Conservation (phyloP, 2,113 vertebrate genomes). For the Nycticorax nycticorax region DNA sequence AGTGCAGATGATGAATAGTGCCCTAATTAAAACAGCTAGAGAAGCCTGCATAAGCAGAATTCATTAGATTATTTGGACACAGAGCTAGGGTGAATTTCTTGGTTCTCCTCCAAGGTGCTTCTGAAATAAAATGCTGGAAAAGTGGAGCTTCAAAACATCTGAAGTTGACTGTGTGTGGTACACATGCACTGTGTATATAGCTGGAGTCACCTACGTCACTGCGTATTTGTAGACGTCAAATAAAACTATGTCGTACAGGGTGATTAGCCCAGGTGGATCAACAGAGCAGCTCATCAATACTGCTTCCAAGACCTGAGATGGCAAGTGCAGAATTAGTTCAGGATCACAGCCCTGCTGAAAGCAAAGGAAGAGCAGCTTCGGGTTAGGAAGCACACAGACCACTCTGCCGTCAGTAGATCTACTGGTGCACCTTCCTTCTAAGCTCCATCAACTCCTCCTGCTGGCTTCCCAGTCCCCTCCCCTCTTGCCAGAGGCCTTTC, state of each 20-base stretch:
- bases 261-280: neutral
- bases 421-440: neutral
- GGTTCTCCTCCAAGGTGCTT: neutral
- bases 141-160: neutral
- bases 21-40: neutral
- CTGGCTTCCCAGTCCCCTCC: neutral
- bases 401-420: neutral
- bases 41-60: neutral
- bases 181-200: neutral
- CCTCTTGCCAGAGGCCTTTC: neutral
- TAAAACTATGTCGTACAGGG: neutral
- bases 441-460: neutral
- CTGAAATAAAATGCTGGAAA: neutral
- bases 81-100: neutral
- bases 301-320: neutral
- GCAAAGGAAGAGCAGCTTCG: neutral
- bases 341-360: neutral
- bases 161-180: neutral
- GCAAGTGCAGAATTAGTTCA: neutral
- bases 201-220: neutral
- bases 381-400: neutral
- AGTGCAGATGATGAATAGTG: neutral
- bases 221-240: neutral
- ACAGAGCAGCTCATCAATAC: accelerated
- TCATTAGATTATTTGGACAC: neutral